Evolutionary conservation across 35 echinoderm and acorn worm species (phyloP).

Genomic region (Heliocidaris erythrogramma): DNA sequence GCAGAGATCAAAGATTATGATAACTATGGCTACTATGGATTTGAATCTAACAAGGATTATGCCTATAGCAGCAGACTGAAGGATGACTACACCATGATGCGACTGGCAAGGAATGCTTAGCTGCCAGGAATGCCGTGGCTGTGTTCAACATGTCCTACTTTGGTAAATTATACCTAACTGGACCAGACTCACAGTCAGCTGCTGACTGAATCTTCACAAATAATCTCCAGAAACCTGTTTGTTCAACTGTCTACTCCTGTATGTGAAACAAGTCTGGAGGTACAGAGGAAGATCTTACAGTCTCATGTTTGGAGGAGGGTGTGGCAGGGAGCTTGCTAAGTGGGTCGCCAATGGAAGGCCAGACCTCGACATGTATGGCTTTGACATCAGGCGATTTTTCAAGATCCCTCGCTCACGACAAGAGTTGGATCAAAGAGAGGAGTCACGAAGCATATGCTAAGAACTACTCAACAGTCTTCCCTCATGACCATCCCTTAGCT

Average conservation of each 20-base stretch:
- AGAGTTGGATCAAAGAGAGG: conserved; percentile 74
- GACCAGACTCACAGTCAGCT: conserved; percentile 88
- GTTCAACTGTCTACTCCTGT: too few relatives aligned
- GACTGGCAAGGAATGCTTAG: conserved; percentile 85
- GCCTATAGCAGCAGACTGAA: conserved; percentile 64
- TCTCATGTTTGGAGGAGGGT: conserved; percentile 94
- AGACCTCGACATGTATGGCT: conserved; percentile 86
- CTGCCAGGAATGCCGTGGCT: conserved; percentile 72
- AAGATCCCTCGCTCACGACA: conserved; percentile 60
- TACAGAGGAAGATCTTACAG: too few relatives aligned
- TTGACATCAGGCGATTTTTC: conserved; percentile 76
- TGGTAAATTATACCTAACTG: conserved; percentile 92
- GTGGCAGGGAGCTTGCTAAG: conserved; percentile 78
- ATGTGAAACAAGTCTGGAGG: too few relatives aligned
- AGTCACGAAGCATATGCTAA: conserved; percentile 95
- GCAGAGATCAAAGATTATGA: conserved; percentile 87
- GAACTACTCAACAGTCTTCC: conserved; percentile 93
- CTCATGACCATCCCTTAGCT: conserved; percentile 91
- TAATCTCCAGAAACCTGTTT: conserved; percentile 73
- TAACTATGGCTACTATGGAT: conserved; percentile 80
- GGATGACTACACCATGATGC: conserved; percentile 92
- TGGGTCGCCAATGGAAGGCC: conserved; percentile 88
- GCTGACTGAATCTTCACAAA: conserved; percentile 96
- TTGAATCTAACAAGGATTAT: conserved; percentile 55
- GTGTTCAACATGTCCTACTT: conserved; percentile 99